Conservation (phyloP, 2,888 invertebrate genomes). For the Cataglyphis altisquamis region DNA sequence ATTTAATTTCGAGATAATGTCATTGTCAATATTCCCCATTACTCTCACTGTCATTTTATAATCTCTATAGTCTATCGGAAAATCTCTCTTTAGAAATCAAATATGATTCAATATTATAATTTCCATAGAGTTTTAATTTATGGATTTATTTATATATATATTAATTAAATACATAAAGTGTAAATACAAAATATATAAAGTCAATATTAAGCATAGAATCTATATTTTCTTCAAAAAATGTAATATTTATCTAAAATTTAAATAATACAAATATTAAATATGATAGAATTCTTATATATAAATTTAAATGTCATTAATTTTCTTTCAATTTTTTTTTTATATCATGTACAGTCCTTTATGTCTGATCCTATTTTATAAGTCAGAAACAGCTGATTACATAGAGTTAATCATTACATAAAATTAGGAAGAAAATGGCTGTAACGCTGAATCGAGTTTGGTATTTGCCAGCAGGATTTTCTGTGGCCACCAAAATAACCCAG, state of each 20-base stretch:
- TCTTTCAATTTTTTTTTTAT: neutral
- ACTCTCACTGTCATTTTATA: neutral
- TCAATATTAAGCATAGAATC: neutral
- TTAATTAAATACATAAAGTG: too few species aligned
- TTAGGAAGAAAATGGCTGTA: constrained; percentile 31
- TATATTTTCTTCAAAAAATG: neutral
- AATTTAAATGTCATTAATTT: neutral
- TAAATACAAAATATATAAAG: too few species aligned
- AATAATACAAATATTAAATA: neutral
- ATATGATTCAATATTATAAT: neutral
- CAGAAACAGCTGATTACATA: constrained; percentile 26
- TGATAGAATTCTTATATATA: neutral
- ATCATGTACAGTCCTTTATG: constrained; percentile 15
- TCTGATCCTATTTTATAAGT: constrained; percentile 55
- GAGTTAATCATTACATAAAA: constrained; percentile 55
- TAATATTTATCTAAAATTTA: neutral
- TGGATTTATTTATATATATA: neutral
- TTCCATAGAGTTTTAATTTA: neutral
- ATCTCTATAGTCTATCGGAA: constrained; percentile 1
- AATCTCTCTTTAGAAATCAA: neutral
- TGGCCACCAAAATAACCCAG: constrained; percentile 49
- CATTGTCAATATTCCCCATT: constrained; percentile 11
- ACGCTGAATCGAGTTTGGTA: constrained; percentile 56
- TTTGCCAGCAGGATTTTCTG: constrained; percentile 63
- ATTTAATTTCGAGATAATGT: constrained; percentile 68